A percentile compares a stretch with the other conserved stretches of the same genome.
phyloP scores from a whole-genome alignment of 1,140 invertebrate species.

The Drosophila obscura region DNA sequence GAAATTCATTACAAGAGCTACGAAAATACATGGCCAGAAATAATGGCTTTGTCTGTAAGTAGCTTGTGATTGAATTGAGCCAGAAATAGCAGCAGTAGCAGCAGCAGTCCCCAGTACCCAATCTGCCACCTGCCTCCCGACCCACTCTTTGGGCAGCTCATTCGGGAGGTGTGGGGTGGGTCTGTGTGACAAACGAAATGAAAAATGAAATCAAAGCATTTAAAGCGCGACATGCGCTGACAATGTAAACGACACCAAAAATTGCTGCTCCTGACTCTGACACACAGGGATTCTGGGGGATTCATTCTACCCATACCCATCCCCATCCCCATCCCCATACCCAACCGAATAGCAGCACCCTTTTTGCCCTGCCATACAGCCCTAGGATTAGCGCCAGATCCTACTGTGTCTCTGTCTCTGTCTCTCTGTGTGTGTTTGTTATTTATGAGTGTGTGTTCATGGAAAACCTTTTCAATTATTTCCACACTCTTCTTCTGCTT shows the following conservation, averaged over 20 bases:
- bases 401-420: background rate
- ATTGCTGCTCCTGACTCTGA: slow-evolving; percentile 29
- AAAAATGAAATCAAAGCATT: slow-evolving; percentile 82
- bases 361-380: slow-evolving; percentile 16
- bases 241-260: slow-evolving; percentile 61
- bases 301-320: too few species aligned
- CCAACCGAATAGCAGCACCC: slow-evolving; percentile 14
- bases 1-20: slow-evolving; percentile 65
- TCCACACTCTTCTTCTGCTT: slow-evolving; percentile 13
- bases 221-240: slow-evolving; percentile 75
- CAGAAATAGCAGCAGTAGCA: slow-evolving; percentile 27
- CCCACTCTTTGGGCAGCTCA: background rate
- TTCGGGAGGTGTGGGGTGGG: background rate
- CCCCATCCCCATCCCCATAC: too few species aligned
- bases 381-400: slow-evolving; percentile 69
- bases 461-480: slow-evolving; percentile 76
- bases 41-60: slow-evolving; percentile 77
- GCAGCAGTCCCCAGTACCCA: background rate
- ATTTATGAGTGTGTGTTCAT: slow-evolving; percentile 9
- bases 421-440: slow-evolving; percentile 28
- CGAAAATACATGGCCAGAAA: slow-evolving; percentile 29
- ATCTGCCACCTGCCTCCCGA: too few species aligned
- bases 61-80: slow-evolving; percentile 81
- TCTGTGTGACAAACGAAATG: slow-evolving; percentile 55
- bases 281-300: slow-evolving; percentile 40